These are phyloP conservation scores for Panthera tigris DNA, from an alignment of 2,113 vertebrate genomes.

Conservation along the genomic window DNA sequence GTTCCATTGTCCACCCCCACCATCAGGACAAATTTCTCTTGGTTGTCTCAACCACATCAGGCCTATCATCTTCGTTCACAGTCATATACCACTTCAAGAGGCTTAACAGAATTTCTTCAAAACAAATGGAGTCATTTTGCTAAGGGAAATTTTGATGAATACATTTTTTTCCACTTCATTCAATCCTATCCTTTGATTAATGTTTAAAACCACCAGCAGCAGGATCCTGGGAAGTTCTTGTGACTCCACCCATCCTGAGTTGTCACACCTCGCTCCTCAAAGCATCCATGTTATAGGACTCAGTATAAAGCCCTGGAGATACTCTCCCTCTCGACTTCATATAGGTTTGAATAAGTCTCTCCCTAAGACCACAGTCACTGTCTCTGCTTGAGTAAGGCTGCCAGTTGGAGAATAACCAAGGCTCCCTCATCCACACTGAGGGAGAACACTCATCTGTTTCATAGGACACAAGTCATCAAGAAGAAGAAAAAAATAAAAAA, in stretches of 20 bases:
- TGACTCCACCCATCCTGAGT: neutral
- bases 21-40: neutral
- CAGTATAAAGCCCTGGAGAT: neutral
- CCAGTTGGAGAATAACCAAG: neutral
- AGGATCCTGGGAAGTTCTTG: neutral
- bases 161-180: neutral
- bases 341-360: neutral
- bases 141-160: neutral
- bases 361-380: neutral
- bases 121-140: neutral
- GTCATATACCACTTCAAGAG: neutral
- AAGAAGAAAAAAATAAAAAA: neutral
- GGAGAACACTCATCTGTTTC: neutral
- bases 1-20: neutral
- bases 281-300: neutral
- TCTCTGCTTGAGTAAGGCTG: neutral
- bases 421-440: neutral
- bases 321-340: neutral
- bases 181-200: neutral
- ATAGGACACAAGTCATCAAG: neutral
- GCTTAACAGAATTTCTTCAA: neutral
- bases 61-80: neutral
- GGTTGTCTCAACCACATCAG: neutral
- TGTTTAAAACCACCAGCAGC: neutral
- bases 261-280: neutral